These are phyloP conservation scores for Invenusta paracnida DNA, from an alignment of 2,888 invertebrate genomes.

Conservation along the genomic window DNA sequence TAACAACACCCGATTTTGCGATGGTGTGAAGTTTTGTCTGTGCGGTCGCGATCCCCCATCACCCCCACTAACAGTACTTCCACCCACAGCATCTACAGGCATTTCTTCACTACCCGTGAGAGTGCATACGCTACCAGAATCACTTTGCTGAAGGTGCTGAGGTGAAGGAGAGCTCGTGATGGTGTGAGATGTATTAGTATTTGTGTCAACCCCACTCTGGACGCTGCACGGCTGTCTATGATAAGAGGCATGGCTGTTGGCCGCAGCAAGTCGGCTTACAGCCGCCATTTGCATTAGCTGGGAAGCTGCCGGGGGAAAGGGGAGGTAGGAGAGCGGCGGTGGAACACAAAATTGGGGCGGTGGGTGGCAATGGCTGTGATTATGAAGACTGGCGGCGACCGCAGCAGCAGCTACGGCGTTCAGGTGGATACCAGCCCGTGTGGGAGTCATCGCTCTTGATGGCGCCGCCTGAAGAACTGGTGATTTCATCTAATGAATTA, in stretches of 20 bases:
- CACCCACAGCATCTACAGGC: not conserved
- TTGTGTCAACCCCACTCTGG: not conserved
- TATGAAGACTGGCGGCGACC: no score
- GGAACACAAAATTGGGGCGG: not conserved
- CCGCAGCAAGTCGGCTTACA: not conserved
- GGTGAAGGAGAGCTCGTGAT: not conserved
- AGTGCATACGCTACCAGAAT: not conserved
- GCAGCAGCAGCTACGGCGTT: no score
- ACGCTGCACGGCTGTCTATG: not conserved
- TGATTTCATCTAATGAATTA: no score
- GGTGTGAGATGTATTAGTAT: not conserved
- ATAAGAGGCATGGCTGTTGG: not conserved
- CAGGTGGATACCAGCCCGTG: no score
- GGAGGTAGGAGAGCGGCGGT: slow-evolving; percentile 9
- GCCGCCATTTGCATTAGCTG: slow-evolving; percentile 9
- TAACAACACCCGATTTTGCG: slow-evolving; percentile 38
- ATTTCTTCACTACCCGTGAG: slow-evolving; percentile 11
- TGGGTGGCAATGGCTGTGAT: no score
- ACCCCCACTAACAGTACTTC: not conserved
- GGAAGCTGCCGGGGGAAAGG: not conserved
- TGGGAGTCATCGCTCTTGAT: no score
- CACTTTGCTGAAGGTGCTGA: not conserved
- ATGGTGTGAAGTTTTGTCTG: slow-evolving; percentile 42
- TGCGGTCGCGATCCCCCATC: slow-evolving; percentile 24
- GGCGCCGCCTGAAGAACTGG: no score